Conservation (phyloP, 2,113 vertebrate species). For the Sarotherodon lohbergeri region DNA sequence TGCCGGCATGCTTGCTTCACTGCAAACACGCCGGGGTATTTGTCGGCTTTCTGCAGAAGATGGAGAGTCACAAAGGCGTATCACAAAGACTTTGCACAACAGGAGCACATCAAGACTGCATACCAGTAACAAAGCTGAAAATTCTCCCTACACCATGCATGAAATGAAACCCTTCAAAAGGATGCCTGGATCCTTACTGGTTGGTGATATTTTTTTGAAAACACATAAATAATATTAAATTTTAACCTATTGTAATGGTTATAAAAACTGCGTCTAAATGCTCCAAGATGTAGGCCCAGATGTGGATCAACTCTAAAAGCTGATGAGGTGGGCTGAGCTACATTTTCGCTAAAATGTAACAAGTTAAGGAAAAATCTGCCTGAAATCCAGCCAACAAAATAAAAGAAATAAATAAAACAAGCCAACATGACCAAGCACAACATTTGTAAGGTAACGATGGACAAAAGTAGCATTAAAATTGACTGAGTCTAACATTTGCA, state of each 20-base stretch:
- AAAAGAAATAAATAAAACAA: neutral
- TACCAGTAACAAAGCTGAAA: neutral
- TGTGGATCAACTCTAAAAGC: neutral
- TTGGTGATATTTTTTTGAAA: neutral
- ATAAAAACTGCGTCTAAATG: neutral
- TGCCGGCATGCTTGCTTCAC: neutral
- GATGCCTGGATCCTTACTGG: neutral
- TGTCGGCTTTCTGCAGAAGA: neutral
- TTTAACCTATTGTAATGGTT: neutral
- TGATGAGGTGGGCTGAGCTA: neutral
- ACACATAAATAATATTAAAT: neutral
- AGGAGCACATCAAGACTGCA: neutral
- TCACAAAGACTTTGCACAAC: neutral
- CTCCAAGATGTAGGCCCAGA: neutral
- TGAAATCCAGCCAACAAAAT: neutral
- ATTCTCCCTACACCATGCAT: neutral
- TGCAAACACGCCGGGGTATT: accelerated
- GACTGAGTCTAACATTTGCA: neutral
- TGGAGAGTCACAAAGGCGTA: neutral
- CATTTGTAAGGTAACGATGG: neutral
- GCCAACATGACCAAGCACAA: accelerated
- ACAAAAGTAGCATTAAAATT: neutral
- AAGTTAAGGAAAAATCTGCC: neutral
- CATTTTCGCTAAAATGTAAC: neutral
- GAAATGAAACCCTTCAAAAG: neutral